Percentiles rank a stretch among this genome's conserved stretches.
phyloP scores from a whole-genome alignment of 2,113 vertebrate genomes.

The Chrysochloris asiatica region DNA sequence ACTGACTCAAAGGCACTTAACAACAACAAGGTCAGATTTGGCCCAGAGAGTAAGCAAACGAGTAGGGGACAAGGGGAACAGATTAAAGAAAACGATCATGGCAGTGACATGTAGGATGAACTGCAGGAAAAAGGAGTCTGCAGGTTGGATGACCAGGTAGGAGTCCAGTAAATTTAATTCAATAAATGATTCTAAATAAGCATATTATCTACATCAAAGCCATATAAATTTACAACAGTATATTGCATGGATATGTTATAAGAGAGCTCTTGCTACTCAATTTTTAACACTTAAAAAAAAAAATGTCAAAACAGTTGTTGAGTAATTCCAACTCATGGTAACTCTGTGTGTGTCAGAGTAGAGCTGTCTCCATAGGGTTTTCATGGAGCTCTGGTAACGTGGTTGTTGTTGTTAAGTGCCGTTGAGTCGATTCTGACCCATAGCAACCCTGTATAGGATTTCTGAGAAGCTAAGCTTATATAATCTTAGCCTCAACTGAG shows the following conservation, averaged over 20 bases:
- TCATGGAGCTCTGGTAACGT: too few species aligned
- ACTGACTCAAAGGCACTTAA: too few species aligned
- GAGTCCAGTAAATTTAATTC: not conserved
- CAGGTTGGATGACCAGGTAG: not conserved
- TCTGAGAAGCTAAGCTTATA: not conserved
- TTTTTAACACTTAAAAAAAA: not conserved
- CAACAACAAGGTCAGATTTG: too few species aligned
- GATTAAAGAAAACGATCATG: not conserved
- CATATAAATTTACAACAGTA: not conserved
- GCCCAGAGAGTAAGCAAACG: too few species aligned
- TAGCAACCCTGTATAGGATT: not conserved
- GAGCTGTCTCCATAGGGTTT: too few species aligned
- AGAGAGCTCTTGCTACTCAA: not conserved
- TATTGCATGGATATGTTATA: too few species aligned
- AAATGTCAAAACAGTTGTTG: not conserved
- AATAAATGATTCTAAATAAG: not conserved
- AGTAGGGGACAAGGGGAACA: not conserved
- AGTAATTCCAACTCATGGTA: not conserved
- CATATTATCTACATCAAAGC: not conserved
- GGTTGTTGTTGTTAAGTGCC: too few species aligned
- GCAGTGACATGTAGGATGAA: too few species aligned
- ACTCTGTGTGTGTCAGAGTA: not conserved
- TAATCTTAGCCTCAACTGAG: not conserved
- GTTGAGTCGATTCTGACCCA: not conserved
- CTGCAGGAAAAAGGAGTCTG: not conserved